Base-by-base conservation (phyloP, 2,797 vertebrate genomes). In the Gymnopithys bicolor region DNA sequence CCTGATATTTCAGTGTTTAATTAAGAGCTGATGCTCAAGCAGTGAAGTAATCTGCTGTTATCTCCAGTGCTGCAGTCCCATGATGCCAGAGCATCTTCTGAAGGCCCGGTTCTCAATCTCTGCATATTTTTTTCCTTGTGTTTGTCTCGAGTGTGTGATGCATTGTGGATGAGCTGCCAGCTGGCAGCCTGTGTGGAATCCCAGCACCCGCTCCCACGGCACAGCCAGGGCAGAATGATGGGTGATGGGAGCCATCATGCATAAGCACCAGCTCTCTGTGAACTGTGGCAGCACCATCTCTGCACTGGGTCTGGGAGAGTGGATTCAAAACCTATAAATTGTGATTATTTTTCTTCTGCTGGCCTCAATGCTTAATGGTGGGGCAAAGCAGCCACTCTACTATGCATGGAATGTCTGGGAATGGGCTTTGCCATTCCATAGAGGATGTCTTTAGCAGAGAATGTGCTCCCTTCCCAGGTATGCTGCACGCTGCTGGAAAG, bases 361-460 rank as follows among this genome's bases (percentile, higher is more conserved):
- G 75, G 35, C 45, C 45, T 90, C 25, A 18, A 28, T 1, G 7
- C 13, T 25, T 35, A 43, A 32, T 14, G 60, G 24, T 25, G 55
- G 37, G 27, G 56, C 52, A 74, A 67, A 39, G 69, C 39, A 62
- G 69, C 55, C 1, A 1, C 30, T 51, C 77, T 1, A 0, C 69
- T 27, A 7, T 1, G 23, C 28, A 9, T 7, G 1, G 27, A 2
- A 1, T 35, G 22, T 32, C 48, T 63, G 49, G 0, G 5, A 15
- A 3, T 39, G 30, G 43, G 58, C 35, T 85, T 71, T 17, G 11
- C 37, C 35, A 46, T 64, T 11, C 1, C 25, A 8, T 1, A 2
- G 63, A 58, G 35, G n/a, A 32, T 52, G 28, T 7, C 48, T 86
- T 58, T 45, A 66, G 48, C 28, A 28, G 43, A 49, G 25, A 52